phyloP scores from a whole-genome alignment of 2,797 vertebrate genomes.

The Sebastes aleutianus region DNA sequence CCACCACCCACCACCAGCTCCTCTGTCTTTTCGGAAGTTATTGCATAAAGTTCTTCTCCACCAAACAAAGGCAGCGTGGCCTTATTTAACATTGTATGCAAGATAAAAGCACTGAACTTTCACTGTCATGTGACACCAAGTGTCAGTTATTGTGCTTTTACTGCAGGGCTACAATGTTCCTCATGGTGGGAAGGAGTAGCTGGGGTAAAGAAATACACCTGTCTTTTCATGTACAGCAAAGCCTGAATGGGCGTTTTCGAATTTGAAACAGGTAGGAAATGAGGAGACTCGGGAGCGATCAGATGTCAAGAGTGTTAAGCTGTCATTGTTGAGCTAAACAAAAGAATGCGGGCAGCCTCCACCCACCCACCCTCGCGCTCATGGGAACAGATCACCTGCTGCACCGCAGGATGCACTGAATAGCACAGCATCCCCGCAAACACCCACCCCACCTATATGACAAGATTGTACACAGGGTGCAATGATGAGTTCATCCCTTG shows the following conservation, averaged over 20 bases:
- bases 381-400: constrained; percentile 53
- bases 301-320: constrained; percentile 52
- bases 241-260: constrained; percentile 14
- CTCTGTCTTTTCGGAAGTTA: background rate
- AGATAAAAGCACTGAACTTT: constrained; percentile 23
- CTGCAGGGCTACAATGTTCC: constrained; percentile 9
- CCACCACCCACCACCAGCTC: background rate
- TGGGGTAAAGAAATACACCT: background rate
- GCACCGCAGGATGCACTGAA: constrained; percentile 28
- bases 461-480: constrained; percentile 3
- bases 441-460: background rate
- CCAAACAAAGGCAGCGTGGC: constrained; percentile 1
- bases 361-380: constrained; percentile 2
- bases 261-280: constrained; percentile 40
- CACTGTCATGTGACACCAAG: constrained; percentile 44
- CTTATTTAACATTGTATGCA: constrained; percentile 11
- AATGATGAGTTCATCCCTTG: background rate
- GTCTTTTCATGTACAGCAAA: constrained; percentile 17
- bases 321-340: constrained; percentile 58
- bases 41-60: background rate
- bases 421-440: constrained; percentile 2
- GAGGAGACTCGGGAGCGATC: constrained; percentile 35
- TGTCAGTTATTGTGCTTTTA: constrained; percentile 32
- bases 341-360: constrained; percentile 49
- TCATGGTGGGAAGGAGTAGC: background rate